phyloP scores from a whole-genome alignment of 2,797 vertebrate species.

The Centroberyx gerrardi region DNA sequence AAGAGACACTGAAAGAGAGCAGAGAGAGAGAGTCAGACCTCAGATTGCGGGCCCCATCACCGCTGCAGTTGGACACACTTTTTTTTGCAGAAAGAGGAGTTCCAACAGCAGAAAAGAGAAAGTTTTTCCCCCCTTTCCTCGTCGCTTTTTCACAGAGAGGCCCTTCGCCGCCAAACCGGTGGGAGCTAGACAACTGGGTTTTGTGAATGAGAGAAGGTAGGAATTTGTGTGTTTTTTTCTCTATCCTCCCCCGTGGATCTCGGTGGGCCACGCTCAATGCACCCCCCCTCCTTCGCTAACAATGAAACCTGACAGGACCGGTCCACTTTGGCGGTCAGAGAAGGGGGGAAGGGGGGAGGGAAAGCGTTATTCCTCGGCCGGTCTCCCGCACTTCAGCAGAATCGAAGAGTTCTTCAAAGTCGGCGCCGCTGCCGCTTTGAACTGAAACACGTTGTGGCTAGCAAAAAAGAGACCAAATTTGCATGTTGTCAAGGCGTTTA shows the following conservation, averaged over 20 bases:
- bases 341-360: constrained; percentile 49
- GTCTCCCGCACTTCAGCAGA: constrained; percentile 17
- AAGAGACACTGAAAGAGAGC: neutral
- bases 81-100: constrained; percentile 22
- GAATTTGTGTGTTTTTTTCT: constrained; percentile 55
- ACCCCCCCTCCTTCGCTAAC: constrained; percentile 62
- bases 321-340: constrained; percentile 66
- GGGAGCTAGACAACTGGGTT: constrained; percentile 24
- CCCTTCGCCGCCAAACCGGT: neutral
- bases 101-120: constrained; percentile 6
- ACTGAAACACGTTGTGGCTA: neutral
- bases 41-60: constrained; percentile 27
- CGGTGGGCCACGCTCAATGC: constrained; percentile 42
- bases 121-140: neutral
- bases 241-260: constrained; percentile 37
- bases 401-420: constrained; percentile 17
- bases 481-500: too few species aligned
- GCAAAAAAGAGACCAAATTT: neutral
- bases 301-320: constrained; percentile 76
- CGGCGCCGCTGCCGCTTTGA: neutral
- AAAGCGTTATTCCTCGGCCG: constrained; percentile 32
- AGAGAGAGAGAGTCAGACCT: constrained; percentile 6
- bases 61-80: too few species aligned
- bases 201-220: constrained; percentile 85
- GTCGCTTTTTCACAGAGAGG: neutral